Evolutionary conservation across 2,797 vertebrate species (phyloP).

Genomic region (Chiloscyllium punctatum): DNA sequence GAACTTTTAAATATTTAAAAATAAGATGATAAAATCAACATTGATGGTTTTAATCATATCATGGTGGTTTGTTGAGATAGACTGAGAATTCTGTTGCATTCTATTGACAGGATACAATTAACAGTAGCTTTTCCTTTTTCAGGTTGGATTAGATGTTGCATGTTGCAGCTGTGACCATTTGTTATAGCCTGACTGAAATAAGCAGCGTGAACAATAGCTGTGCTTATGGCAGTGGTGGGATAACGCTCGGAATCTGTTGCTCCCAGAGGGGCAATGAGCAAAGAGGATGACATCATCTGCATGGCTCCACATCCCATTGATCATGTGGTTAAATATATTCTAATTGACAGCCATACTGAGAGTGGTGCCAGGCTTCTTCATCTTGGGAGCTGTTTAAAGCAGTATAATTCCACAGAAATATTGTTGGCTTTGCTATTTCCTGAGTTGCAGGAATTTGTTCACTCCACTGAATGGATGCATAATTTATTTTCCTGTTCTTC

Average conservation of each 20-base stretch:
- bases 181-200: not conserved
- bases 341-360: not conserved
- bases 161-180: constrained; percentile 26
- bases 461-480: not conserved
- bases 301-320: not conserved
- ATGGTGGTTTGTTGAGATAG: not conserved
- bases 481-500: not conserved
- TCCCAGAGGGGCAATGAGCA: not conserved
- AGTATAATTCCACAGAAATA: not conserved
- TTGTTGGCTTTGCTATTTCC: not conserved
- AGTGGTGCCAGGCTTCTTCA: not conserved
- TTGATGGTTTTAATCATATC: not conserved
- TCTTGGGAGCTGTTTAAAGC: not conserved
- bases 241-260: not conserved
- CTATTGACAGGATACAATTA: not conserved
- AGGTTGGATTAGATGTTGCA: not conserved
- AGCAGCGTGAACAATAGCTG: not conserved
- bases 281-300: not conserved
- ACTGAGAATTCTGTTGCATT: not conserved
- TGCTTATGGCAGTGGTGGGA: not conserved
- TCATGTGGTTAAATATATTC: not conserved
- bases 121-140: not conserved
- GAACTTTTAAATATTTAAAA: not conserved
- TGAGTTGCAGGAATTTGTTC: not conserved
- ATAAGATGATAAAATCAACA: not conserved